Base-by-base conservation (phyloP, 2,888 invertebrate genomes). In the Dysmachus trigonus region DNA sequence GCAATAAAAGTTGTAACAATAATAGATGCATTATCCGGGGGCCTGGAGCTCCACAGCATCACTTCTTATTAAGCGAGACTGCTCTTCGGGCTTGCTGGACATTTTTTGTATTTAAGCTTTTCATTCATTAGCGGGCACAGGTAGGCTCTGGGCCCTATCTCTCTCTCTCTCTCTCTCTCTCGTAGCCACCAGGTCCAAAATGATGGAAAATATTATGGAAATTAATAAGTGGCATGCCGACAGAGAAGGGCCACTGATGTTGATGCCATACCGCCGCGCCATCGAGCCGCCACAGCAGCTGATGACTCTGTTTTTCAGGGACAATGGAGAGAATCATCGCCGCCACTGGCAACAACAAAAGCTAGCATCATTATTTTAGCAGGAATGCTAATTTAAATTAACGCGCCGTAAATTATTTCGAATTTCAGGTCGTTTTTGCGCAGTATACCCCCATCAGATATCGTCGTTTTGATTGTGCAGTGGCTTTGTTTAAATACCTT, bases 1-100 rank as follows among this genome's bases (percentile, higher is more conserved):
- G 27, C 83, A 83, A 83, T 83, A 83, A 83, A 83, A 83, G 83
- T 83, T 83, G 83, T 83, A 72, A 83, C 72, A 83, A 38, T 72
- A 71, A 83, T 35, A 38, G 83, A 83, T 83, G 83, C 83, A 83
- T 83, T 82, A 82, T 82, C 62, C 31, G 71, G 33, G 33, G 51
- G n/a, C 38, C 30, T 53, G 31, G 27, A 38, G 77, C 41, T n/a
- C 62, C 22, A 38, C 83, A 83, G 83, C 82, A 83, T 83, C 72
- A 41, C 27, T 83, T 22, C 72, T 71, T 72, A 71, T 41, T 72
- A 31, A 15, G 13, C 41, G 27, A 5, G 5, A 10, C 0, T n/a
- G 22, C 18, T 47, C 15, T 62, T 33, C 62, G 33, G 38, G 38
- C n/a, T 27, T 10, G 73, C n/a, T 33, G 72, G 72, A 82, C 31